phyloP scores from a whole-genome alignment of 2,113 vertebrate genomes.

The Herpailurus yagouaroundi region DNA sequence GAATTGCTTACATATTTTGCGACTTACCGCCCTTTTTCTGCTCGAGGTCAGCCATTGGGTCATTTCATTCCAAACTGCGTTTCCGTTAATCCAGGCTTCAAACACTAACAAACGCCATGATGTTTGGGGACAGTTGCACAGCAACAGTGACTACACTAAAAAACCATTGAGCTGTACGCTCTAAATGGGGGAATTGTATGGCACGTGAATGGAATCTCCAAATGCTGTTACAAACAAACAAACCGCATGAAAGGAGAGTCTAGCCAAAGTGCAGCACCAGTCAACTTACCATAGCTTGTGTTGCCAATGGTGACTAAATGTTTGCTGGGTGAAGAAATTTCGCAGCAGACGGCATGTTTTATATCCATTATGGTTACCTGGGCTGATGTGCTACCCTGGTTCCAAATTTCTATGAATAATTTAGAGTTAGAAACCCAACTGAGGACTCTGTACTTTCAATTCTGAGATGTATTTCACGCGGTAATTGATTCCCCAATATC shows the following conservation, averaged over 20 bases:
- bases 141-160: background rate
- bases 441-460: background rate
- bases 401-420: background rate
- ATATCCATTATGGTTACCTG: background rate
- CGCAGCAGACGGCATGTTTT: background rate
- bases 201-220: background rate
- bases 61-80: conserved; percentile 1
- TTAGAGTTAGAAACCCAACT: background rate
- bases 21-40: background rate
- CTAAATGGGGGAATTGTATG: background rate
- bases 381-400: background rate
- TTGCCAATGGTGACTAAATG: background rate
- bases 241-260: background rate
- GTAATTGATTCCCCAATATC: background rate
- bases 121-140: background rate
- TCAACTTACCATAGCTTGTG: background rate
- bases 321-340: background rate
- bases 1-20: background rate
- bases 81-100: background rate
- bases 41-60: background rate
- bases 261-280: background rate
- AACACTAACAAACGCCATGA: background rate
- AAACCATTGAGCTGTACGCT: background rate
- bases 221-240: background rate
- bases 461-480: background rate